These are phyloP conservation scores for Bombus confusus DNA, from an alignment of 1,140 invertebrate species.

Conservation along the genomic window DNA sequence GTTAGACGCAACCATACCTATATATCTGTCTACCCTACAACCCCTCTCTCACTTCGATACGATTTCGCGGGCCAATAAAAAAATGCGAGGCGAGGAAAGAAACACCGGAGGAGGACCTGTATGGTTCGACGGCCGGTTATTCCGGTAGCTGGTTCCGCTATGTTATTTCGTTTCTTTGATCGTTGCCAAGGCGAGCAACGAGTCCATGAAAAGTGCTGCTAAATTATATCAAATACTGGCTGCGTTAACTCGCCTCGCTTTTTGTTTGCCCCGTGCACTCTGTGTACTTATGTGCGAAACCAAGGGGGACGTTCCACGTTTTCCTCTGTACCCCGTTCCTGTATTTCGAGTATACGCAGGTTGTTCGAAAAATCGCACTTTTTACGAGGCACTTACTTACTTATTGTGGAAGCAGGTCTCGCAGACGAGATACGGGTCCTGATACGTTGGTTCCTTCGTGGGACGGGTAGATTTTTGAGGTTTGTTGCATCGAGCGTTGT, in stretches of 20 bases:
- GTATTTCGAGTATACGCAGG: constrained; percentile 58
- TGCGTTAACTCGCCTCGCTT: constrained; percentile 49
- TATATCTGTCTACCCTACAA: constrained; percentile 43
- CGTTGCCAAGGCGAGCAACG: constrained; percentile 34
- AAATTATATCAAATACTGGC: constrained; percentile 72
- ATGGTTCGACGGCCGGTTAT: constrained; percentile 70
- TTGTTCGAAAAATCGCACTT: constrained; percentile 66
- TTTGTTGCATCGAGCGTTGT: background rate
- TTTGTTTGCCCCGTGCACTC: constrained; percentile 45
- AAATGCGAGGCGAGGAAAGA: background rate
- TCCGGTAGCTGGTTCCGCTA: constrained; percentile 68
- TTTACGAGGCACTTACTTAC: constrained; percentile 43
- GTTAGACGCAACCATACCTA: constrained; percentile 41
- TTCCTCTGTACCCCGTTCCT: constrained; percentile 25
- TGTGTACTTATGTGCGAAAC: constrained; percentile 51
- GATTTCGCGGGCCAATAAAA: constrained; percentile 10
- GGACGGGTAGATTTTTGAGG: background rate
- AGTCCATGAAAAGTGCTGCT: constrained; percentile 56
- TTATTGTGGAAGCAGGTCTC: constrained; percentile 56
- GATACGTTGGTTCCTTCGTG: background rate
- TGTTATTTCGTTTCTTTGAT: constrained; percentile 46
- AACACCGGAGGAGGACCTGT: constrained; percentile 59
- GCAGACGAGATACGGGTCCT: background rate
- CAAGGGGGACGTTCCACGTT: constrained; percentile 7
- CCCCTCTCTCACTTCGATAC: constrained; percentile 20